Percentiles rank a stretch among this genome's conserved stretches.
Evolutionary conservation across 2,888 invertebrate genomes (phyloP).

Genomic region (Lissonota sp.): DNA sequence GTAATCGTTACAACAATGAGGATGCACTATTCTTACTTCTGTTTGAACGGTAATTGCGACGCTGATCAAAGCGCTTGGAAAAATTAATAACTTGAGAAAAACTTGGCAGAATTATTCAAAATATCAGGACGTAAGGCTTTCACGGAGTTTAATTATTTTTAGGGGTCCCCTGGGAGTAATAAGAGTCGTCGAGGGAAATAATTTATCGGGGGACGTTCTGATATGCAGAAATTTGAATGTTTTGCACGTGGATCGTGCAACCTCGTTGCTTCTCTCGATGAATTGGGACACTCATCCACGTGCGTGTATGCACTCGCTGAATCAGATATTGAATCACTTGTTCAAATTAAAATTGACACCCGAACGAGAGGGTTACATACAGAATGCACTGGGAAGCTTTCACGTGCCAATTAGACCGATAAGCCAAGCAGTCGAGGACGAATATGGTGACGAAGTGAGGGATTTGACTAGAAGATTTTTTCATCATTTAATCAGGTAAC

Average conservation of each 20-base stretch:
- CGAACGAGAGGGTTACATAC: conserved; percentile 87
- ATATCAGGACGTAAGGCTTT: conserved; percentile 3
- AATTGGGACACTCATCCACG: conserved; percentile 93
- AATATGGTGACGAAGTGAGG: conserved; percentile 91
- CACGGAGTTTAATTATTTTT: conserved; percentile 50
- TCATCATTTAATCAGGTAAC: conserved; percentile 91
- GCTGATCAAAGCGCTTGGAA: too few species aligned
- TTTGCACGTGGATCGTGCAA: conserved; percentile 88
- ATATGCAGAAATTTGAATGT: conserved; percentile 88
- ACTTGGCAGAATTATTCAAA: neutral
- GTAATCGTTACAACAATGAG: conserved; percentile 83
- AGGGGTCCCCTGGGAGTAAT: conserved; percentile 87
- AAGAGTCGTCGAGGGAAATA: conserved; percentile 85
- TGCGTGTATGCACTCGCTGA: conserved; percentile 90
- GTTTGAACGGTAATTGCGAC: conserved; percentile 85
- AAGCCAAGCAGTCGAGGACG: conserved; percentile 88
- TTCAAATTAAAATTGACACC: conserved; percentile 86
- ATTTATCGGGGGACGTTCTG: conserved; percentile 86
- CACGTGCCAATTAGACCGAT: conserved; percentile 89
- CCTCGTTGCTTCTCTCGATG: conserved; percentile 88
- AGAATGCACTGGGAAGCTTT: conserved; percentile 92
- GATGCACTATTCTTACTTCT: conserved; percentile 86
- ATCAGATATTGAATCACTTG: conserved; percentile 89
- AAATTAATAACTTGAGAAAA: neutral
- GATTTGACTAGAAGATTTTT: conserved; percentile 95